A percentile compares a stretch with the other conserved stretches of the same genome.
phyloP scores from a whole-genome alignment of 2,797 vertebrate species.

The Megalops cyprinoides region DNA sequence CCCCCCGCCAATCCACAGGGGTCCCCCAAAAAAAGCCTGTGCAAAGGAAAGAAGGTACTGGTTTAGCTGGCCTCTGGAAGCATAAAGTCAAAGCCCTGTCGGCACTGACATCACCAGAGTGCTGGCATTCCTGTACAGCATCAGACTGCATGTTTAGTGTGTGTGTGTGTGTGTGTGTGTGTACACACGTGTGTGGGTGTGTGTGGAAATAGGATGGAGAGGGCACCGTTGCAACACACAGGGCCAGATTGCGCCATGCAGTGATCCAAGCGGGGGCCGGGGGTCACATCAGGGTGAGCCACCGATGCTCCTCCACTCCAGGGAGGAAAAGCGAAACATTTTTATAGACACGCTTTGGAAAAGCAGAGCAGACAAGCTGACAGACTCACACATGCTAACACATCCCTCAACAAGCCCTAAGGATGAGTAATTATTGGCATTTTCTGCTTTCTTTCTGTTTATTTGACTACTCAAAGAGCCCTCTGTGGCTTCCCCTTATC shows the following conservation, averaged over 20 bases:
- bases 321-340: neutral
- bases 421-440: neutral
- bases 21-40: neutral
- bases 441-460: no score
- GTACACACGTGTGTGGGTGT: neutral
- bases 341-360: neutral
- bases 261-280: no score
- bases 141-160: constrained; percentile 1
- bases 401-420: neutral
- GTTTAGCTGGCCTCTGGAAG: neutral
- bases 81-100: no score
- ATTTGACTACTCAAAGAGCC: no score
- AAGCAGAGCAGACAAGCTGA: constrained; percentile 16
- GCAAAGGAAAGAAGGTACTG: neutral
- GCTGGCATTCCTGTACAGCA: neutral
- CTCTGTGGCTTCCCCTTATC: no score
- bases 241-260: no score
- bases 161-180: constrained; percentile 28
- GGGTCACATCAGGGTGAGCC: neutral
- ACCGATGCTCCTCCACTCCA: neutral
- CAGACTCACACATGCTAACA: neutral
- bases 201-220: no score
- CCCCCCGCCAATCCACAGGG: neutral
- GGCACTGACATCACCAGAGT: no score
- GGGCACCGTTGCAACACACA: no score